Conservation (phyloP, 2,888 invertebrate genomes). For the Slavum lentiscoides region DNA sequence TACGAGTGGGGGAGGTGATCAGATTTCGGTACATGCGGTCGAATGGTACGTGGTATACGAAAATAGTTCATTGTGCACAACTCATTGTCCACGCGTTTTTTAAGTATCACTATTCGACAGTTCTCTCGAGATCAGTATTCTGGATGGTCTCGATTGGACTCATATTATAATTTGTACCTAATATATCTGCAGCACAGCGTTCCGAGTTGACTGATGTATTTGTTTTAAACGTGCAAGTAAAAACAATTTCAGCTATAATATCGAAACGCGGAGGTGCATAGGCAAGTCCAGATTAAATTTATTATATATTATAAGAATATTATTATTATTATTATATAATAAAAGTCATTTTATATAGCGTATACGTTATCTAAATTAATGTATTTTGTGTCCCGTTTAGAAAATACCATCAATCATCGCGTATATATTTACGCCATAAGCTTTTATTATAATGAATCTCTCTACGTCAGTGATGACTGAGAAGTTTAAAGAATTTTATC, state of each 20-base stretch:
- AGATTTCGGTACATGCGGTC: no score
- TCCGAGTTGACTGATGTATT: not conserved
- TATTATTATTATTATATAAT: not conserved
- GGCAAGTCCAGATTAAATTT: no score
- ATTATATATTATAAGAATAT: no score
- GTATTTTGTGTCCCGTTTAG: not conserved
- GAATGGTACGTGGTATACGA: not conserved
- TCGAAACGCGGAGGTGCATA: no score
- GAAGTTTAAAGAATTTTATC: constrained; percentile 69
- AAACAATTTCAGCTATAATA: no score
- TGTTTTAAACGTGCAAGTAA: not conserved
- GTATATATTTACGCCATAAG: not conserved
- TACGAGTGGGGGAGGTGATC: not conserved
- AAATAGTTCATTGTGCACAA: not conserved
- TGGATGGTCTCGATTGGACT: not conserved
- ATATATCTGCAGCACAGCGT: not conserved
- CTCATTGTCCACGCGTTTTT: not conserved
- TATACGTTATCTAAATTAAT: not conserved
- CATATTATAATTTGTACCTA: no score
- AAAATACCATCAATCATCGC: no score
- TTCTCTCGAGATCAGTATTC: constrained; percentile 19
- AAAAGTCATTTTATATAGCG: not conserved
- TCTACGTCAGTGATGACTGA: constrained; percentile 59
- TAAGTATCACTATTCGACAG: not conserved
- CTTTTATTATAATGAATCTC: constrained; percentile 58